Evolutionary conservation across 2,113 vertebrate genomes (phyloP).

Genomic region (Pan paniscus): DNA sequence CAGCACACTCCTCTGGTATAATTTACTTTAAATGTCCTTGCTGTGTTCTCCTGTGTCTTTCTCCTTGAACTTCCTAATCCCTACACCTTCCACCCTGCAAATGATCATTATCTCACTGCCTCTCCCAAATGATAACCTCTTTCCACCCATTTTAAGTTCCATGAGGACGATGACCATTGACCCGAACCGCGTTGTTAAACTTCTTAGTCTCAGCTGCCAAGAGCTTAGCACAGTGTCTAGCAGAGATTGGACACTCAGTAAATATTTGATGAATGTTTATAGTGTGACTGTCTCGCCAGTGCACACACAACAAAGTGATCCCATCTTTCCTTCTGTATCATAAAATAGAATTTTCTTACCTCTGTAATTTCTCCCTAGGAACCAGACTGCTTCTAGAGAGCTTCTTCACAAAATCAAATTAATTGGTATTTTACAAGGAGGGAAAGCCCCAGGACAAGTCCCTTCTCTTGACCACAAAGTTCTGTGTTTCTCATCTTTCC

Average conservation of each 20-base stretch:
- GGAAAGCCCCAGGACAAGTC: slow-evolving; percentile 82
- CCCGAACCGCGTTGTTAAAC: not conserved
- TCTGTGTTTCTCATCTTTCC: slow-evolving; percentile 69
- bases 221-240: not conserved
- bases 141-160: not conserved
- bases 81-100: accelerated
- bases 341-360: not conserved
- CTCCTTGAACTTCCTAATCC: not conserved
- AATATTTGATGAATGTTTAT: not conserved
- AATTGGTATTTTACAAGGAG: slow-evolving; percentile 55
- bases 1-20: not conserved
- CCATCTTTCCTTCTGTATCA: not conserved
- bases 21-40: not conserved
- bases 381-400: slow-evolving; percentile 14
- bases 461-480: slow-evolving; percentile 77
- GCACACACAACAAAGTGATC: not conserved
- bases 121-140: not conserved
- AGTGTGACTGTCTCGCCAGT: not conserved
- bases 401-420: slow-evolving; percentile 46
- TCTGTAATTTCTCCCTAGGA: slow-evolving; percentile 33
- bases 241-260: not conserved
- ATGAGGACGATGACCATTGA: not conserved
- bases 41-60: not conserved
- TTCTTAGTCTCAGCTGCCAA: not conserved
- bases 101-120: not conserved